phyloP scores from a whole-genome alignment of 2,113 vertebrate species.

The Macroglossus sobrinus region DNA sequence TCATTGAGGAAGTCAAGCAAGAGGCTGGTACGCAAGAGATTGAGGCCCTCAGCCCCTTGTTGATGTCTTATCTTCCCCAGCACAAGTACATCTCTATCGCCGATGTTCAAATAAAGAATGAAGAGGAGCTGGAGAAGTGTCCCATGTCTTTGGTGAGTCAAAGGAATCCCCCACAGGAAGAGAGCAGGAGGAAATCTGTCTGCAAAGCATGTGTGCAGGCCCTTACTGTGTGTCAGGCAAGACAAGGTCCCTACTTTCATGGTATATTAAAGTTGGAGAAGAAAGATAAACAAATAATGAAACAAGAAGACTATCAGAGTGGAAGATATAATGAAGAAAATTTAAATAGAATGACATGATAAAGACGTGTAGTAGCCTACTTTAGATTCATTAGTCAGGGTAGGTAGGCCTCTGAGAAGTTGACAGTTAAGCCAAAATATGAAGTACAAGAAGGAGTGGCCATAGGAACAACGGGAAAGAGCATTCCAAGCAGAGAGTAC shows the following conservation, averaged over 20 bases:
- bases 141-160: constrained; percentile 93
- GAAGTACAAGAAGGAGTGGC: background rate
- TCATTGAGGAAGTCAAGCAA: background rate
- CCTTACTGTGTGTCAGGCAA: background rate
- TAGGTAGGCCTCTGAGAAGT: background rate
- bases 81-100: constrained; percentile 97
- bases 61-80: constrained; percentile 78
- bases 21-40: background rate
- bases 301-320: background rate
- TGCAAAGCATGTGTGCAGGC: background rate
- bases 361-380: background rate
- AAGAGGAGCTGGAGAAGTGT: constrained; percentile 94
- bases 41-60: background rate
- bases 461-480: background rate
- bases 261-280: background rate
- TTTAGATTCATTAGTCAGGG: background rate
- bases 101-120: constrained; percentile 95
- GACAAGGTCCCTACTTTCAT: background rate
- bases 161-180: background rate
- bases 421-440: background rate
- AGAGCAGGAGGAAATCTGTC: background rate
- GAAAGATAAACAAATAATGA: background rate
- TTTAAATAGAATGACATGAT: background rate
- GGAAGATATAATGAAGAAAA: background rate
- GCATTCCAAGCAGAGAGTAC: background rate